Conservation (phyloP, 2,797 vertebrate genomes). For the Tachyglossus aculeatus region DNA sequence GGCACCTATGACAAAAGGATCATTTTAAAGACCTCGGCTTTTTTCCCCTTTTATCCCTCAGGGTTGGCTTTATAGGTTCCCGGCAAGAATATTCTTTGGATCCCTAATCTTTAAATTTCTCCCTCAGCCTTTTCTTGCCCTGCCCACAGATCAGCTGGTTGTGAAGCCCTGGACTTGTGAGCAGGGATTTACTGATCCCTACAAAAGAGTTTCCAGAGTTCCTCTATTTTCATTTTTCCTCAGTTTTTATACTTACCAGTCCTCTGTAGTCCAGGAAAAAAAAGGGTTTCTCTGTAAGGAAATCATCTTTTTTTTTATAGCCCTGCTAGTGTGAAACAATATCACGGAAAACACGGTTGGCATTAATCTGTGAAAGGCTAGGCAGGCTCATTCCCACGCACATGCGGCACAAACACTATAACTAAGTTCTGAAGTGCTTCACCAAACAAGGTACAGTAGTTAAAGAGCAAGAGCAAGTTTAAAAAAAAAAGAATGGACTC, state of each 20-base stretch:
- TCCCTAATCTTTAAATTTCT: not conserved
- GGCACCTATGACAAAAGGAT: slow-evolving; percentile 21
- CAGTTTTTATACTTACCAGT: slow-evolving; percentile 27
- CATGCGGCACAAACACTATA: slow-evolving; percentile 54
- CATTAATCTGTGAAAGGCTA: slow-evolving; percentile 25
- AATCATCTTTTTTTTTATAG: not conserved
- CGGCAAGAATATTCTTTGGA: not conserved
- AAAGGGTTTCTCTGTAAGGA: not conserved
- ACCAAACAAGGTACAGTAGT: slow-evolving; percentile 54
- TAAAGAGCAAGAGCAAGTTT: slow-evolving; percentile 45
- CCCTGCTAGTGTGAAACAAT: slow-evolving; percentile 23
- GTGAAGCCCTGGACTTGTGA: not conserved
- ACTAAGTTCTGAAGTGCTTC: slow-evolving; percentile 53
- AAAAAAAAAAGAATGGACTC: slow-evolving; percentile 73
- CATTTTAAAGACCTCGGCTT: slow-evolving; percentile 22
- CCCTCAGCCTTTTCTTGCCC: not conserved
- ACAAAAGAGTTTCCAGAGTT: too few species aligned
- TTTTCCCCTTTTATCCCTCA: slow-evolving; percentile 7
- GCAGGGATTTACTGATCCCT: not conserved
- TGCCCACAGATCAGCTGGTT: not conserved
- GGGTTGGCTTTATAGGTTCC: slow-evolving; percentile 6
- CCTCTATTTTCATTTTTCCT: slow-evolving; percentile 6
- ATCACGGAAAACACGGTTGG: slow-evolving; percentile 30
- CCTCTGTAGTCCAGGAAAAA: slow-evolving; percentile 21
- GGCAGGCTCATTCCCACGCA: slow-evolving; percentile 44